Evolutionary conservation across 2,888 invertebrate genomes (phyloP), one percentile per base, ranked within the genome.

Genomic region (Sesia apiformis): DNA sequence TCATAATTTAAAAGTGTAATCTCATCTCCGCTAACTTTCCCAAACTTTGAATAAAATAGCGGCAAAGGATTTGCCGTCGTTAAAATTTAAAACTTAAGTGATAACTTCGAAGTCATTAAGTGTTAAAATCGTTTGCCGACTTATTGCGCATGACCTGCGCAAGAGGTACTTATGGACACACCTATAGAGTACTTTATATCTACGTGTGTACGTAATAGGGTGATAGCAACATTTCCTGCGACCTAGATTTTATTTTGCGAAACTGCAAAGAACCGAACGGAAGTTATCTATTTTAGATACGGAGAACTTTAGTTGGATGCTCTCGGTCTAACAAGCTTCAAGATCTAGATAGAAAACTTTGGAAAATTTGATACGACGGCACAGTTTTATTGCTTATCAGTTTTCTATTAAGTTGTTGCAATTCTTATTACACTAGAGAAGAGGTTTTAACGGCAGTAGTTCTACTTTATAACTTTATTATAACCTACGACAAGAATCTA

Each of bases 101-200:
- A 23, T 23, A 23, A 23, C 23, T 23, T 23, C 23, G 23, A 23
- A 23, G 46, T 46, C 53, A 54, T 55, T 70, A 76, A 69, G 67
- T 69, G 59, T 63, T 64, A 70, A 55, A 65, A 67, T 79, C 54
- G 72, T 67, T 63, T 63, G 66, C 57, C 58, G 5, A 3, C 51
- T 46, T 59, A 71, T 59, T 81, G 84, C 84, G 84, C 84, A 84
- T 82, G 85, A 75, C 66, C 78, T 82, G 84, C 82, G 84, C 84
- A 80, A 67, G 83, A 81, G 81, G 72, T 67, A 81, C 74, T 73
- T 61, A 59, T 60, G 58, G 65, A 67, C 61, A 64, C 62, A 61
- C 60, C 62, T 66, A 65, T 63, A 61, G 7, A 42, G 61, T 61
- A 65, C 60, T 50, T 7, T 50, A 52, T 63, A 62, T 63, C 53